Base-by-base conservation (phyloP, 2,113 vertebrate species). In the Erpornis zantholeuca region DNA sequence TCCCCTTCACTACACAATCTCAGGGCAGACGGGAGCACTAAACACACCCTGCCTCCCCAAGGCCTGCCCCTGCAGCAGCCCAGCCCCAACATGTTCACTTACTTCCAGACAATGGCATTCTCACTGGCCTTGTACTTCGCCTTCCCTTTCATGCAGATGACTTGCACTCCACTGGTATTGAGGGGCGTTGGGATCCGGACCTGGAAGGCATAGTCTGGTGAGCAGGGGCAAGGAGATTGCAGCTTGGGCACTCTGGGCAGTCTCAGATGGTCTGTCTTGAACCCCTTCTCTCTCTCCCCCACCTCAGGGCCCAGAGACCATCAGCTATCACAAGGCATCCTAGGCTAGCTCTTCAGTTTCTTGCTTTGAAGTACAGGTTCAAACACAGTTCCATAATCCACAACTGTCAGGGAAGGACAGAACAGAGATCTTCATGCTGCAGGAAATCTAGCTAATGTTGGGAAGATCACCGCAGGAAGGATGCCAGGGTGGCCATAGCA, bases 41-140 rank as follows among this genome's bases (percentile, higher is more conserved):
- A 47, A 33, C 9, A 65, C 61, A 68, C 10, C 24, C 45, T 49
- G 28, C 29, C n/a, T 22, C 28, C 33, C 35, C 38, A 35, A 29
- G 16, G n/a, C 50, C 54, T n/a, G 28, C 17, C 38, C 15, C 15
- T 31, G 38, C 29, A 86, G 45, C 56, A 75, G 45, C 50, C 31
- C 54, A 56, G 20, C 33, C 33, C 14, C 28, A 22, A 24, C n/a
- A 47, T 0, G 0, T 25, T 71, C 68, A 97, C 99, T 99, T 96
- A 99, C 99, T 99, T 99, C 99, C 99, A 99, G 25, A 99, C 99
- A 24, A 99, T 99, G 98, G 99, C 99, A 50, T 99, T 99, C 98
- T 99, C 99, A 86, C 99, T 99, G 98, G 99, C 99, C 97, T 99
- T 99, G 98, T 99, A 99, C 97, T 99, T 99, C 2, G 99, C 99